Evolutionary conservation across 2,888 invertebrate genomes (phyloP).

Genomic region (Conus canariensis): DNA sequence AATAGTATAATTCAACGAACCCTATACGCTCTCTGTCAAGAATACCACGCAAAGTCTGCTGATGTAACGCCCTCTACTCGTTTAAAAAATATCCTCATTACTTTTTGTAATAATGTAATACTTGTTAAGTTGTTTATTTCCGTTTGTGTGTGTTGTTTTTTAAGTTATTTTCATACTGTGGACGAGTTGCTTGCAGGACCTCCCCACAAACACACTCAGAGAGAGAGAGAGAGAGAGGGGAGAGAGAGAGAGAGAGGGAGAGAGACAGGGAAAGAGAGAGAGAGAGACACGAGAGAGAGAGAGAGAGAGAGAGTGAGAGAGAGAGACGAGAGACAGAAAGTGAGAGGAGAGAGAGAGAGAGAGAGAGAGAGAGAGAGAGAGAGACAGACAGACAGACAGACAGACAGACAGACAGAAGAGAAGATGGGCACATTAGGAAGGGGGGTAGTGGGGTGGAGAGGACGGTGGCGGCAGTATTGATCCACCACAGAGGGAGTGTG

Average conservation of each 20-base stretch:
- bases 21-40: too few species aligned
- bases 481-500: not conserved
- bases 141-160: not conserved
- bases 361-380: constrained; percentile 6
- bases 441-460: not conserved
- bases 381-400: not conserved
- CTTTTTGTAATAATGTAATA: too few species aligned
- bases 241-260: not conserved
- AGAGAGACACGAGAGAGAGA: too few species aligned
- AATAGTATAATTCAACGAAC: too few species aligned
- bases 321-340: not conserved
- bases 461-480: too few species aligned
- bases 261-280: not conserved
- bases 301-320: constrained; percentile 5
- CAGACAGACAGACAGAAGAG: not conserved
- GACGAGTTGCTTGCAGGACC: not conserved
- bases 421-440: not conserved
- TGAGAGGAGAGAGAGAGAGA: not conserved
- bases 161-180: not conserved
- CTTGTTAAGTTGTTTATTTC: too few species aligned
- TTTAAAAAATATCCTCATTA: too few species aligned
- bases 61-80: too few species aligned
- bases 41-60: too few species aligned
- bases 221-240: too few species aligned
- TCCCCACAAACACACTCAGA: too few species aligned